Conservation (phyloP, 1,140 invertebrate species). For the Camponotus floridanus region DNA sequence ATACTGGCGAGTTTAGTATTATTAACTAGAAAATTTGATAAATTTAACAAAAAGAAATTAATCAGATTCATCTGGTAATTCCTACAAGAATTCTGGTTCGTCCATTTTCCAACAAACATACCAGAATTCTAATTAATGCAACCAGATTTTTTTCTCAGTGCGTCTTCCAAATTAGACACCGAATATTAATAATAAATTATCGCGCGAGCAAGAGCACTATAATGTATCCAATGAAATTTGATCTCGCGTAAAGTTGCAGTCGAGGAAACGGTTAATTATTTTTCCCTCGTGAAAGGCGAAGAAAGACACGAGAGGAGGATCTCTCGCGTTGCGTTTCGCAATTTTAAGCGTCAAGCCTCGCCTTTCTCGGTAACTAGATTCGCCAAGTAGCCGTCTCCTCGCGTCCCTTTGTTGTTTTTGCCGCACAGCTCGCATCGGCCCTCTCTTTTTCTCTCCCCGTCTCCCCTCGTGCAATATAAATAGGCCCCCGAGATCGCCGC, state of each 20-base stretch:
- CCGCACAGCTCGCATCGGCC: slow-evolving; percentile 8
- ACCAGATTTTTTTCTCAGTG: too few relatives aligned
- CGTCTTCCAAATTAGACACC: neutral
- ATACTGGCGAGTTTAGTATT: too few relatives aligned
- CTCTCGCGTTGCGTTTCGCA: slow-evolving; percentile 7
- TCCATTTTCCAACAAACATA: too few relatives aligned
- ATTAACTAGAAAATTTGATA: too few relatives aligned
- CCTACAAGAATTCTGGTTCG: too few relatives aligned
- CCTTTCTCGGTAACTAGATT: slow-evolving; percentile 63
- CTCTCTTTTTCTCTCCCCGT: slow-evolving; percentile 1
- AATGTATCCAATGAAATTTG: neutral
- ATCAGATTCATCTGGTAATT: too few relatives aligned
- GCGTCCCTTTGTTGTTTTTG: slow-evolving; percentile 51
- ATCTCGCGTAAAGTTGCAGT: neutral
- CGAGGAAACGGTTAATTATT: neutral
- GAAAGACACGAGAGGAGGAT: slow-evolving; percentile 16
- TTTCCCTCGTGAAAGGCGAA: neutral
- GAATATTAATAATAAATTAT: neutral
- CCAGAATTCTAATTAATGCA: too few relatives aligned
- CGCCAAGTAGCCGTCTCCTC: slow-evolving; percentile 48
- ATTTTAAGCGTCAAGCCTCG: slow-evolving; percentile 38
- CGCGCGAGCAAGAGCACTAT: neutral
- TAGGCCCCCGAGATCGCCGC: slow-evolving; percentile 48
- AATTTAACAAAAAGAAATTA: too few relatives aligned
- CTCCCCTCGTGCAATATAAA: slow-evolving; percentile 34